Evolutionary conservation across 2,888 invertebrate genomes (phyloP).

Genomic region (Fabriciana adippe): DNA sequence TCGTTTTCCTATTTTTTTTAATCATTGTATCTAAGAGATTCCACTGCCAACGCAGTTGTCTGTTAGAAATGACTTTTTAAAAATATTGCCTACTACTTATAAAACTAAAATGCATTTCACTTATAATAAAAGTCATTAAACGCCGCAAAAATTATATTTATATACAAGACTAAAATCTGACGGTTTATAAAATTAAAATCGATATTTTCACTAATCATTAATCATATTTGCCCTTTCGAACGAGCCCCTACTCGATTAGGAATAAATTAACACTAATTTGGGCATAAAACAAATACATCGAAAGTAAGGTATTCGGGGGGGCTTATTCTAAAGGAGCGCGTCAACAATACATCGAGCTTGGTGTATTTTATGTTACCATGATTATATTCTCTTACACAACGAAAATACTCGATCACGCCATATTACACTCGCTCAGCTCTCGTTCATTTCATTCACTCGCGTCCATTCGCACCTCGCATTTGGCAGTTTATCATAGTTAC

Average conservation of each 20-base stretch:
- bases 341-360: slow-evolving; percentile 70
- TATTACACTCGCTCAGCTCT: slow-evolving; percentile 42
- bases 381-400: slow-evolving; percentile 73
- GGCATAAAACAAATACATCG: slow-evolving; percentile 36
- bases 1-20: slow-evolving; percentile 80
- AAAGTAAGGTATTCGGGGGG: slow-evolving; percentile 48
- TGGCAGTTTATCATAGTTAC: slow-evolving; percentile 76
- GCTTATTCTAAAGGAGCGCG: slow-evolving; percentile 63
- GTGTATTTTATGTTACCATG: slow-evolving; percentile 74
- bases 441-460: slow-evolving; percentile 44
- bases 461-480: slow-evolving; percentile 60
- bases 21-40: slow-evolving; percentile 81
- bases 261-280: slow-evolving; percentile 39
- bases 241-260: slow-evolving; percentile 54
- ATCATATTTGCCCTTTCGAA: slow-evolving; percentile 56
- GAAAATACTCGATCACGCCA: slow-evolving; percentile 59
- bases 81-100: slow-evolving; percentile 81
- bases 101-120: slow-evolving; percentile 82
- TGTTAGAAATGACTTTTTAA: slow-evolving; percentile 77
- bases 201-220: slow-evolving; percentile 64
- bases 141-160: slow-evolving; percentile 78
- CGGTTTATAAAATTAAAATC: slow-evolving; percentile 71
- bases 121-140: slow-evolving; percentile 73
- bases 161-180: slow-evolving; percentile 77
- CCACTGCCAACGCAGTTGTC: slow-evolving; percentile 73